Conservation (phyloP, 1,140 invertebrate species). For the Thrips palmi region DNA sequence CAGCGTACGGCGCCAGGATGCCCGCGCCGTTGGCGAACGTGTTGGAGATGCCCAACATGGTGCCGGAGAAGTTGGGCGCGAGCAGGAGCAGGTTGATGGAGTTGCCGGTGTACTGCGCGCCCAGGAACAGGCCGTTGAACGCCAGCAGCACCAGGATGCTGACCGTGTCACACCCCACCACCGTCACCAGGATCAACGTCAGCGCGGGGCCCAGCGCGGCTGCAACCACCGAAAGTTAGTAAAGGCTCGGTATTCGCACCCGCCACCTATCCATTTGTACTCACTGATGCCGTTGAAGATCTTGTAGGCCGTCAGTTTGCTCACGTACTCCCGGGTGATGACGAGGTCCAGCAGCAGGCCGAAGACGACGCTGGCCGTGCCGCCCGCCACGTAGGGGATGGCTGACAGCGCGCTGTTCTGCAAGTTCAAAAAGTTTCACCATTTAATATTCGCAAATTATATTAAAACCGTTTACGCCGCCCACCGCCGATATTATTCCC, state of each 20-base stretch:
- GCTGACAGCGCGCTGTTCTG: not conserved
- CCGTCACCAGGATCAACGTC: conserved; percentile 53
- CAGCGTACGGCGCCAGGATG: conserved; percentile 66
- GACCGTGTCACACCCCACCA: conserved; percentile 51
- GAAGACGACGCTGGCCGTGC: not conserved
- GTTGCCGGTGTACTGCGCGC: conserved; percentile 57
- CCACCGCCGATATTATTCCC: no score
- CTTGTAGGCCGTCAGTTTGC: not conserved
- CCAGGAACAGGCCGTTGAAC: conserved; percentile 47
- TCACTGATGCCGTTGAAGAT: not conserved
- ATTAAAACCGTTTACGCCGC: no score
- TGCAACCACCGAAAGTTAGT: conserved; percentile 16
- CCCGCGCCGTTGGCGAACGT: conserved; percentile 71
- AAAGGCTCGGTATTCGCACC: conserved; percentile 4
- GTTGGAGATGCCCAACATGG: conserved; percentile 77
- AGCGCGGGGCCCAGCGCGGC: conserved; percentile 51
- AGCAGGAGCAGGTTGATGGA: conserved; percentile 79
- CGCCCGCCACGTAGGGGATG: not conserved
- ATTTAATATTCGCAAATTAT: no score
- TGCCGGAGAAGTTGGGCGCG: conserved; percentile 67
- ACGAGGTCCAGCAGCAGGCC: not conserved
- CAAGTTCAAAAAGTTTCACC: no score
- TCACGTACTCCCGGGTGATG: not conserved
- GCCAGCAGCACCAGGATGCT: conserved; percentile 50
- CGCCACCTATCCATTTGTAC: no score